Conservation (phyloP, 2,113 vertebrate genomes). For the Manacus vitellinus region DNA sequence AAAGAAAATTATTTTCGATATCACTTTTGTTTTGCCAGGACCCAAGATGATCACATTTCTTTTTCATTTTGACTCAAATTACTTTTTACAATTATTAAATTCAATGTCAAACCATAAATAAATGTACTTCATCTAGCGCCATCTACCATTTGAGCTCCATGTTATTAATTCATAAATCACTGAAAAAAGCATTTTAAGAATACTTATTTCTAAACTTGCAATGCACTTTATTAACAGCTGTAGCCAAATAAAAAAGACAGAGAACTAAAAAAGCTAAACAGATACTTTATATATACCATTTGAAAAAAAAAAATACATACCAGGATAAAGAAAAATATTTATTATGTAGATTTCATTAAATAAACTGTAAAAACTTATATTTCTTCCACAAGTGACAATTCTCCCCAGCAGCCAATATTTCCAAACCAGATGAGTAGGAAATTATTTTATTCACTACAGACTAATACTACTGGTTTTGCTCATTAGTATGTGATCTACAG, state of each 20-base stretch:
- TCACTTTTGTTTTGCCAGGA: neutral
- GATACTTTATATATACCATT: neutral
- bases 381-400: neutral
- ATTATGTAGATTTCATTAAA: neutral
- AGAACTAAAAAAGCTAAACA: neutral
- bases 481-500: neutral
- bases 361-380: neutral
- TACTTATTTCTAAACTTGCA: neutral
- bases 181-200: neutral
- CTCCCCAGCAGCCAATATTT: fast-evolving
- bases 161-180: conserved; percentile 61
- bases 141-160: neutral
- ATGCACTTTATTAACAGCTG: neutral
- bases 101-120: neutral
- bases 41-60: neutral
- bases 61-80: conserved; percentile 14
- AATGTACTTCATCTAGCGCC: neutral
- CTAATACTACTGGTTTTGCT: neutral
- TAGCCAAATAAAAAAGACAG: neutral
- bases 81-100: conserved; percentile 47
- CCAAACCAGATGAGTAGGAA: neutral
- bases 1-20: neutral
- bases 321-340: neutral
- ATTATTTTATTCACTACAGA: neutral
- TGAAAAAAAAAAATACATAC: neutral